phyloP scores from a whole-genome alignment of 2,888 invertebrate species.

The Torymus aiolomorphi region DNA sequence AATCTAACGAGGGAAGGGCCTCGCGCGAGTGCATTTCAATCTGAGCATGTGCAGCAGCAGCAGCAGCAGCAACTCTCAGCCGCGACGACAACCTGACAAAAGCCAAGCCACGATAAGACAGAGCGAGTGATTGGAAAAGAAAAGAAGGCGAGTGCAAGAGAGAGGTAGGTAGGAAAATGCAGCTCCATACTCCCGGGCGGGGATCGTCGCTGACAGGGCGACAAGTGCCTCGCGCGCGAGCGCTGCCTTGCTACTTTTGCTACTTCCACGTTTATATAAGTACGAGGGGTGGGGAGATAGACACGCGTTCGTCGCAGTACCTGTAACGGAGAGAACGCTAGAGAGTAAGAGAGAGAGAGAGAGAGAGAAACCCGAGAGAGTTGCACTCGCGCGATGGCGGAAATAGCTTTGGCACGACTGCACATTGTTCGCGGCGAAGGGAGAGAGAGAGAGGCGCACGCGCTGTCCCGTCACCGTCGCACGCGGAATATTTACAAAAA shows the following conservation, averaged over 20 bases:
- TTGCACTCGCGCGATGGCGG: conserved; percentile 44
- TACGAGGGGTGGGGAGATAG: not conserved
- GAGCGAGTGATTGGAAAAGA: no score
- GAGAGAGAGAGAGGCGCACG: not conserved
- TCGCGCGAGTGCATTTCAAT: no score
- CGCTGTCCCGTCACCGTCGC: not conserved
- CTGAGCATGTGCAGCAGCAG: no score
- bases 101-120: no score
- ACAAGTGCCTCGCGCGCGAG: conserved; percentile 22
- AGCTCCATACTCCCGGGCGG: not conserved
- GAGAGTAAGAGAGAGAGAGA: conserved; percentile 8
- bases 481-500: conserved; percentile 20
- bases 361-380: conserved; percentile 23
- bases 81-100: no score
- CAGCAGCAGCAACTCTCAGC: no score
- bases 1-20: no score
- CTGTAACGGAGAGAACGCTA: not conserved
- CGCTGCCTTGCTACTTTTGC: conserved; percentile 9
- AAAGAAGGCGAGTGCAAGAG: no score
- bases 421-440: conserved; percentile 51
- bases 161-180: no score
- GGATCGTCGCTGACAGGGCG: conserved; percentile 23
- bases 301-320: not conserved
- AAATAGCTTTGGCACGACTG: conserved; percentile 60
- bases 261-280: conserved; percentile 25